phyloP scores from a whole-genome alignment of 2,113 vertebrate species.

The Miniopterus natalensis region DNA sequence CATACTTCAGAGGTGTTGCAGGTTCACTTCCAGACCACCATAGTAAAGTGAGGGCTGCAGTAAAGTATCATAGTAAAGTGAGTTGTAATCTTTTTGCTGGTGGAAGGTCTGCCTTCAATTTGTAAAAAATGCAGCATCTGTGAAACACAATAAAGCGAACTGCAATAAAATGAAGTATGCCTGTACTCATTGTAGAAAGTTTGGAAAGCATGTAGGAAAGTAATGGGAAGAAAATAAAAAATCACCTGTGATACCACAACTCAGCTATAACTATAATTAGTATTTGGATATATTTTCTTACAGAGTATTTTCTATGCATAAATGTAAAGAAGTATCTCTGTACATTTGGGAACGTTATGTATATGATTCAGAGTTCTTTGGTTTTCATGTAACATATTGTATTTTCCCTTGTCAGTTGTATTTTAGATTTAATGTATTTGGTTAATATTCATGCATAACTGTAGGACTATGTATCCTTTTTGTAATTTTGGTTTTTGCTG shows the following conservation, averaged over 20 bases:
- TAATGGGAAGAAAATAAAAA: conserved; percentile 44
- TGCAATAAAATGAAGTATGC: background rate
- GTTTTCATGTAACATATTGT: background rate
- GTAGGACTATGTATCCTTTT: background rate
- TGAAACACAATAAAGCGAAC: background rate
- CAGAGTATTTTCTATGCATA: conserved; percentile 40
- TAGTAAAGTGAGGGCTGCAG: background rate
- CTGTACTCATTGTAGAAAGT: conserved; percentile 39
- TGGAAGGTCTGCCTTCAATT: background rate
- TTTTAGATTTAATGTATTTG: conserved; percentile 58
- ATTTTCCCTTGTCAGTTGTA: conserved; percentile 21
- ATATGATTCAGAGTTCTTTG: conserved; percentile 4
- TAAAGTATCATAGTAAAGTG: background rate
- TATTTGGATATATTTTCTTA: conserved; percentile 61
- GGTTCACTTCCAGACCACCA: background rate
- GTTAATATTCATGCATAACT: conserved; percentile 41
- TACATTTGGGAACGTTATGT: background rate
- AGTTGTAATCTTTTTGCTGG: background rate
- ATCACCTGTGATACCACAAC: background rate
- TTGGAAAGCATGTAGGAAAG: conserved; percentile 42
- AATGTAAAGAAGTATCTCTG: conserved; percentile 36
- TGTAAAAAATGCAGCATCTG: background rate
- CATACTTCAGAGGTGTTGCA: background rate
- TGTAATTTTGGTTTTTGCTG: conserved; percentile 25
- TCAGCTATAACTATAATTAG: background rate